phyloP scores from a whole-genome alignment of 1,140 invertebrate genomes.

The Cydia strobilella region DNA sequence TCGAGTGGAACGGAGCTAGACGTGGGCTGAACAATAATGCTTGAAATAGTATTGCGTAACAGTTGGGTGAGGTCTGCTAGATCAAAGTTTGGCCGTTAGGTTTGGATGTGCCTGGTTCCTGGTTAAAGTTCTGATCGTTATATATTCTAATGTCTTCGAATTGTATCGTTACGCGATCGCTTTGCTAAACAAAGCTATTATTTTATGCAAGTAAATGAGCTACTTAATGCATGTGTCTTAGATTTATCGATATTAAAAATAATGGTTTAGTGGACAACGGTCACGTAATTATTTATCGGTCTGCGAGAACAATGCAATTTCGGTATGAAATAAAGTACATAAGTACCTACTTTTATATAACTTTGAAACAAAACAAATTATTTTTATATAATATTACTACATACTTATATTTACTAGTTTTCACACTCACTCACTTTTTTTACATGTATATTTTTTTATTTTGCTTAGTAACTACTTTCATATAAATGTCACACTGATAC shows the following conservation, averaged over 20 bases:
- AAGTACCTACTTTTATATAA: too few relatives aligned
- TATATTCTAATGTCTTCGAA: background rate
- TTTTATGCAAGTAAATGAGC: background rate
- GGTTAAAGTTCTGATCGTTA: background rate
- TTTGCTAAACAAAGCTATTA: background rate
- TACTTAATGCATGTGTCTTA: too few relatives aligned
- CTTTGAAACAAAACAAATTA: too few relatives aligned
- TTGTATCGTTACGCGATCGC: background rate
- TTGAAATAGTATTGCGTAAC: slow-evolving; percentile 18
- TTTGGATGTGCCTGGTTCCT: background rate
- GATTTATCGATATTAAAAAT: background rate
- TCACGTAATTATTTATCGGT: too few relatives aligned
- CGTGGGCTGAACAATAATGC: slow-evolving; percentile 19
- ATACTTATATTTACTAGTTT: too few relatives aligned
- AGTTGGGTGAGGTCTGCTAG: background rate
- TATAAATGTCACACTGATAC: too few relatives aligned
- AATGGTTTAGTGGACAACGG: background rate
- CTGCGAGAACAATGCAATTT: too few relatives aligned
- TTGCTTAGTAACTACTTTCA: too few relatives aligned
- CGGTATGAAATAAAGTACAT: too few relatives aligned
- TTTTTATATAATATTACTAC: too few relatives aligned
- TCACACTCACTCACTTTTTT: too few relatives aligned
- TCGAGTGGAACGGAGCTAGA: slow-evolving; percentile 30
- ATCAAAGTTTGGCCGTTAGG: slow-evolving; percentile 3
- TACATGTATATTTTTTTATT: too few relatives aligned